Evolutionary conservation across 2,888 invertebrate species (phyloP).

Genomic region (Mechanitis mazaeus): DNA sequence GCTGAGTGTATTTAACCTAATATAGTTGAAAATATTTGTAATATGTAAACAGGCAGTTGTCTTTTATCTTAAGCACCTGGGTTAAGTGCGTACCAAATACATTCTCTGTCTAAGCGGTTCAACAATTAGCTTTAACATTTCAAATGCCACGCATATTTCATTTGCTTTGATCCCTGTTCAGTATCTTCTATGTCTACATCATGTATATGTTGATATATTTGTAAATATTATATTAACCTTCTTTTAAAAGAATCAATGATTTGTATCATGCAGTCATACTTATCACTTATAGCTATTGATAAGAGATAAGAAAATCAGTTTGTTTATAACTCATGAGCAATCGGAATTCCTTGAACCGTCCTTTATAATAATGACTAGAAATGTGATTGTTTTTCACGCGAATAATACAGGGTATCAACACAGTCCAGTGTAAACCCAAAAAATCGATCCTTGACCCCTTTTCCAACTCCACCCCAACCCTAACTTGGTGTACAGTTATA

Average conservation of each 20-base stretch:
- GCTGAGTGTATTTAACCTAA: no score
- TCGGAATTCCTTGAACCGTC: background rate
- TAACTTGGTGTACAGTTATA: conserved; percentile 26
- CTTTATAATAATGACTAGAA: background rate
- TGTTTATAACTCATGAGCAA: background rate
- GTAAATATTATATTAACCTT: background rate
- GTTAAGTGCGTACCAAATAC: conserved; percentile 16
- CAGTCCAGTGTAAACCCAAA: conserved; percentile 35
- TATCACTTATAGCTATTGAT: background rate
- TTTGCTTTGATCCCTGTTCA: conserved; percentile 15
- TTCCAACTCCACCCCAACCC: conserved; percentile 34
- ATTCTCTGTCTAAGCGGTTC: conserved; percentile 24
- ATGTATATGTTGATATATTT: conserved; percentile 1
- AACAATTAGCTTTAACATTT: conserved; percentile 25
- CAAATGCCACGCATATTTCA: conserved; percentile 18
- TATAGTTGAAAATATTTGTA: conserved; percentile 9
- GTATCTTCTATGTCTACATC: background rate
- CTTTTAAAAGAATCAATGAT: background rate
- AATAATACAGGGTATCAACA: conserved; percentile 27
- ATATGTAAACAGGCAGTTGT: conserved; percentile 16
- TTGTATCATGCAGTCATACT: background rate
- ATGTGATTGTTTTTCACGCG: background rate
- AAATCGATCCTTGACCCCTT: conserved; percentile 51
- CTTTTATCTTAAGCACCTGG: conserved; percentile 21
- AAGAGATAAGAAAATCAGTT: conserved; percentile 1